A percentile compares a stretch with the other conserved stretches of the same genome.
These are phyloP conservation scores for Cynaeus angustus DNA, from an alignment of 2,888 invertebrate species.

Conservation along the genomic window DNA sequence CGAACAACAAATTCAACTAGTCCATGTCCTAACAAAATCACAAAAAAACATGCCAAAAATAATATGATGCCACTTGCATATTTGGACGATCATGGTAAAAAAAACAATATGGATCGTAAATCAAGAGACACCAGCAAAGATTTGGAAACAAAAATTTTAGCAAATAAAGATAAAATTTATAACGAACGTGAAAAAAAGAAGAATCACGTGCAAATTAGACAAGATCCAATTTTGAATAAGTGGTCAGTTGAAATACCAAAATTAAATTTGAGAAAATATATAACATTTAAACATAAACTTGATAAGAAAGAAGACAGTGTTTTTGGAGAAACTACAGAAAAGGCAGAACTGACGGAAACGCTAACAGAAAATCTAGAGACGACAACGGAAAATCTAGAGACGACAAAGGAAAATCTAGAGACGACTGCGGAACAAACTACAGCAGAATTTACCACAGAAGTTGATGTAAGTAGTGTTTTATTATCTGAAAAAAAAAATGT, in stretches of 20 bases:
- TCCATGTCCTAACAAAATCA: background rate
- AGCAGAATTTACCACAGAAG: too few species aligned
- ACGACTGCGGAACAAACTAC: background rate
- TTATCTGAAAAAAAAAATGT: too few species aligned
- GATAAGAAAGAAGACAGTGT: slow-evolving; percentile 13
- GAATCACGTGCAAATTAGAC: slow-evolving; percentile 14
- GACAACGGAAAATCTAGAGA: background rate
- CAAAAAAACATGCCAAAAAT: background rate
- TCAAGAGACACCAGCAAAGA: slow-evolving; percentile 15
- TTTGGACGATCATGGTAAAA: background rate
- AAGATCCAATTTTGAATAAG: background rate
- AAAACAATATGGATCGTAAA: slow-evolving; percentile 3
- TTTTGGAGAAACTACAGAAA: background rate
- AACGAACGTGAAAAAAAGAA: slow-evolving; percentile 5
- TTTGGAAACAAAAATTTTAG: slow-evolving; percentile 31
- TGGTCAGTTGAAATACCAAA: background rate
- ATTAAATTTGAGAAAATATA: slow-evolving; percentile 9
- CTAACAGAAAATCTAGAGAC: background rate
- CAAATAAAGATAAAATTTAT: slow-evolving; percentile 27
- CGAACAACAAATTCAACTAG: slow-evolving; percentile 1
- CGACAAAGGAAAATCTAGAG: background rate
- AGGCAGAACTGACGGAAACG: background rate
- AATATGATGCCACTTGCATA: background rate
- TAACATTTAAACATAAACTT: background rate
- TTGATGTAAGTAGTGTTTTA: too few species aligned